Evolutionary conservation across 2,113 vertebrate genomes (phyloP).

Genomic region (Phaetusa simplex): DNA sequence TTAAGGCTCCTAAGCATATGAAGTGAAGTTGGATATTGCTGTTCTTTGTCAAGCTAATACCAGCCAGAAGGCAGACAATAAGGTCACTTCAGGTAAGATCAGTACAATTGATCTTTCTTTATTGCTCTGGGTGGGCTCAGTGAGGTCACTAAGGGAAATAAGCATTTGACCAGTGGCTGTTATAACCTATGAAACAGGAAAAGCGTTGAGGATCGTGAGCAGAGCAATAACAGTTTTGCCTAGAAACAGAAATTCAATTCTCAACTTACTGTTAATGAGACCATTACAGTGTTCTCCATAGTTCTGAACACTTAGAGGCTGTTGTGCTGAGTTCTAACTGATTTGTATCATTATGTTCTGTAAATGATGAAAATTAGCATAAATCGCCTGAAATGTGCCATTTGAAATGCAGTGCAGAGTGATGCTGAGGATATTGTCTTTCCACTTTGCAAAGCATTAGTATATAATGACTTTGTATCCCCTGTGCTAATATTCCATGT

Average conservation of each 20-base stretch:
- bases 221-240: neutral
- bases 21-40: neutral
- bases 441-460: constrained; percentile 30
- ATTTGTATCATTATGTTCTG: constrained; percentile 31
- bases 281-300: neutral
- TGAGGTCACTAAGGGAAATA: neutral
- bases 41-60: neutral
- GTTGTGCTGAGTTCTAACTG: constrained; percentile 11
- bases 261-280: neutral
- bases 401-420: neutral
- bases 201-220: neutral
- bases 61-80: neutral
- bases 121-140: neutral
- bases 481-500: neutral
- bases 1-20: neutral
- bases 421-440: neutral
- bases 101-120: neutral
- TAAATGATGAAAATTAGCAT: constrained; percentile 55
- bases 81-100: neutral
- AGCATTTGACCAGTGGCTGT: neutral
- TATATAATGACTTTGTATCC: constrained; percentile 13
- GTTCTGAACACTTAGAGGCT: neutral
- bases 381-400: constrained; percentile 8
- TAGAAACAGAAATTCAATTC: constrained; percentile 5
- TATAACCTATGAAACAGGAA: neutral